Conservation (phyloP, 1,140 invertebrate species). For the Listronotus oregonensis region DNA sequence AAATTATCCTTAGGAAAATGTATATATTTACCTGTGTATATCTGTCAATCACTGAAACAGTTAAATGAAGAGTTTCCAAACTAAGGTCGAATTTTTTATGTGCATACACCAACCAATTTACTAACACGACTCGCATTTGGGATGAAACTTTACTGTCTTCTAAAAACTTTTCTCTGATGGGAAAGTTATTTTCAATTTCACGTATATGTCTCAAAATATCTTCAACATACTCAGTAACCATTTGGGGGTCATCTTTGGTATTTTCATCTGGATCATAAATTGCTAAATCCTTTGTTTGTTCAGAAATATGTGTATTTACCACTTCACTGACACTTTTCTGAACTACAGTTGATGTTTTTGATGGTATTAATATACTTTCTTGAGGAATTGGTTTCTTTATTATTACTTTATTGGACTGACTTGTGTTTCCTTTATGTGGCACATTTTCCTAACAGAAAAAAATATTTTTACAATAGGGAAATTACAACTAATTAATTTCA, state of each 20-base stretch:
- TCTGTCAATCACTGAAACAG: slow-evolving; percentile 88
- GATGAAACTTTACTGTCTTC: slow-evolving; percentile 70
- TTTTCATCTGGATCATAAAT: slow-evolving; percentile 65
- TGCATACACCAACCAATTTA: slow-evolving; percentile 95
- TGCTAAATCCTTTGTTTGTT: slow-evolving; percentile 18
- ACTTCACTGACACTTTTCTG: slow-evolving; percentile 5
- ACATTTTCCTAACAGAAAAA: slow-evolving; percentile 8
- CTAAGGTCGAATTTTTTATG: too few species aligned
- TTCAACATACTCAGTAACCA: slow-evolving; percentile 83
- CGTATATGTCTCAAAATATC: slow-evolving; percentile 84
- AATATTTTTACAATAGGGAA: too few species aligned
- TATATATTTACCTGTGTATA: too few species aligned
- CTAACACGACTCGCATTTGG: slow-evolving; percentile 84
- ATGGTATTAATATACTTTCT: slow-evolving; percentile 11
- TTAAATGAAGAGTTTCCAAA: slow-evolving; percentile 91
- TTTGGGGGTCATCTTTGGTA: slow-evolving; percentile 73
- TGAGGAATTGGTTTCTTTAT: slow-evolving; percentile 2
- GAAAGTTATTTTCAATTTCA: slow-evolving; percentile 69
- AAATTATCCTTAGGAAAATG: too few species aligned
- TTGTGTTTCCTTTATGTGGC: not conserved
- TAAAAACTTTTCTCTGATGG: slow-evolving; percentile 67
- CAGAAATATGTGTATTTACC: not conserved
- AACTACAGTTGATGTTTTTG: not conserved
- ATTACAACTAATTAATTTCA: too few species aligned
- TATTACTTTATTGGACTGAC: not conserved